Evolutionary conservation across 2,113 vertebrate species (phyloP).

Genomic region (Motacilla tschutschensis): DNA sequence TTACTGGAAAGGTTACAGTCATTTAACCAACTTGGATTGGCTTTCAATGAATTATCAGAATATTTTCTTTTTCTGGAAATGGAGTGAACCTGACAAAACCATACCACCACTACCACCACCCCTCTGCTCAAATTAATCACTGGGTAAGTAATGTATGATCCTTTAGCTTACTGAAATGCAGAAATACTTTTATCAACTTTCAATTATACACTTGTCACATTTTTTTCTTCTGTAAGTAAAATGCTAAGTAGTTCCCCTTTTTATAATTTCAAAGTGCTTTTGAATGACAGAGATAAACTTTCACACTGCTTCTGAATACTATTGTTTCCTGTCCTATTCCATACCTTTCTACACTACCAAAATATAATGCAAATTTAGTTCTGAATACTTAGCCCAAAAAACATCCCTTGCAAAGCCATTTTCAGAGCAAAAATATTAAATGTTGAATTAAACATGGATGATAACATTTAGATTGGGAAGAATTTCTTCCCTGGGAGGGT

Average conservation of each 20-base stretch:
- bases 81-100: background rate
- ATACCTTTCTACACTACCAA: background rate
- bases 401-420: background rate
- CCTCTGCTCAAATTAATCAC: background rate
- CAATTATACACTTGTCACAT: accelerated
- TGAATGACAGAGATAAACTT: background rate
- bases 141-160: background rate
- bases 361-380: background rate
- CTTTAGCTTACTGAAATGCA: background rate
- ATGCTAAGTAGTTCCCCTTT: background rate
- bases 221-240: background rate
- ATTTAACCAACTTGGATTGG: background rate
- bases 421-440: background rate
- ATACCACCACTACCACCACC: background rate
- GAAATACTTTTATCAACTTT: background rate
- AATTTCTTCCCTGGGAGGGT: background rate
- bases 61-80: background rate
- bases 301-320: background rate
- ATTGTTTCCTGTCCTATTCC: background rate
- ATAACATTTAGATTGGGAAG: background rate
- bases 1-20: background rate
- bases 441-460: background rate
- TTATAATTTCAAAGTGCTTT: background rate
- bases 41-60: background rate
- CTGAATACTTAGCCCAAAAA: background rate